Percentiles rank a stretch among this genome's conserved stretches.
Conservation (phyloP, 2,888 invertebrate genomes). For the Prostheceraeus crozeri region DNA sequence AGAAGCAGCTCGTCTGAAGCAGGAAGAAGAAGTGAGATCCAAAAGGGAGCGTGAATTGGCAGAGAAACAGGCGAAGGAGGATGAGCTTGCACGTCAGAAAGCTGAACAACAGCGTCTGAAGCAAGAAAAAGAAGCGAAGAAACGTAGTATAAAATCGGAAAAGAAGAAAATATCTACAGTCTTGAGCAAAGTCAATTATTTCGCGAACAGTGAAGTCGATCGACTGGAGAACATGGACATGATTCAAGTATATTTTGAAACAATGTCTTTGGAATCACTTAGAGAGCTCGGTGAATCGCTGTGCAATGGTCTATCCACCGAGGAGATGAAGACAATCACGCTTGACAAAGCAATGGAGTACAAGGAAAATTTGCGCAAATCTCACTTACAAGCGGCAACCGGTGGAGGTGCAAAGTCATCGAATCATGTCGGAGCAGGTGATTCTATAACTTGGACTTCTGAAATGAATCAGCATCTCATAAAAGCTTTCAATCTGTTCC, state of each 20-base stretch:
- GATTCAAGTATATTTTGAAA: too few species aligned
- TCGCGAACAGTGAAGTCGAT: conserved; percentile 66
- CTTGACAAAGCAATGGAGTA: not conserved
- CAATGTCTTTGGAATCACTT: too few species aligned
- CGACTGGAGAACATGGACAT: conserved; percentile 62
- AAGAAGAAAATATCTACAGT: conserved; percentile 62
- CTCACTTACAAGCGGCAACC: not conserved
- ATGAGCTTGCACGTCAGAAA: conserved; percentile 30
- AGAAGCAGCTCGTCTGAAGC: conserved; percentile 67
- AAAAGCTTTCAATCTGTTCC: conserved; percentile 93
- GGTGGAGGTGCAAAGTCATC: conserved; percentile 55
- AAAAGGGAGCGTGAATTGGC: conserved; percentile 62
- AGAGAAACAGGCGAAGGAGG: conserved; percentile 60
- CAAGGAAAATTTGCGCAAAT: conserved; percentile 36
- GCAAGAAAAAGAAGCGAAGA: conserved; percentile 65
- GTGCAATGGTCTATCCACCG: conserved; percentile 54
- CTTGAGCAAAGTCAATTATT: conserved; percentile 64
- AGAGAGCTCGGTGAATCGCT: conserved; percentile 72
- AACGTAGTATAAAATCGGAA: conserved; percentile 78
- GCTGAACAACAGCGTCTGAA: conserved; percentile 59
- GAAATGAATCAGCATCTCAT: conserved; percentile 80
- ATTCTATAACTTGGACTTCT: conserved; percentile 66
- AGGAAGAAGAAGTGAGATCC: conserved; percentile 64
- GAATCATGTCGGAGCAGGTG: not conserved
- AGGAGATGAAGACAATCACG: conserved; percentile 43